Conservation (phyloP, 2,888 invertebrate species). For the Odontocolon sp. region DNA sequence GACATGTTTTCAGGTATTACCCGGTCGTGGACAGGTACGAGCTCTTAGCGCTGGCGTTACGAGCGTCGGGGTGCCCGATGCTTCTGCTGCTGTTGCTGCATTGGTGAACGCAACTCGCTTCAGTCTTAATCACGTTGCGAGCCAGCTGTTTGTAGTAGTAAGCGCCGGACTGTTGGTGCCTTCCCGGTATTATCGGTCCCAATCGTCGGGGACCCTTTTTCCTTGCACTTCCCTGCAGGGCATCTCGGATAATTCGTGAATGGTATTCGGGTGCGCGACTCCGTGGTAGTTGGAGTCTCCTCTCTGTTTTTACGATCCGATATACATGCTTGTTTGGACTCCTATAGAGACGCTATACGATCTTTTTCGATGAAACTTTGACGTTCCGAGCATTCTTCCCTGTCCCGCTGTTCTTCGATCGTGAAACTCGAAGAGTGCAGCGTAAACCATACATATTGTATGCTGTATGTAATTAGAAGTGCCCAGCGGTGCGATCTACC, state of each 20-base stretch:
- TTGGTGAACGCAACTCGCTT: conserved; percentile 43
- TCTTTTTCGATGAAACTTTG: not conserved
- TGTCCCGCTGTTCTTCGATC: no score
- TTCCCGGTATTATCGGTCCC: conserved; percentile 46
- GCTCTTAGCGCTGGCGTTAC: conserved; percentile 77
- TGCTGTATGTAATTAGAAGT: conserved; percentile 45
- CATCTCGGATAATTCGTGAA: conserved; percentile 20
- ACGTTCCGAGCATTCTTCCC: not conserved
- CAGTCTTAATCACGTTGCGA: conserved; percentile 61
- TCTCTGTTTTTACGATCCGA: conserved; percentile 18
- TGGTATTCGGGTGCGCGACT: conserved; percentile 16
- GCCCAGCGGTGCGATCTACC: conserved; percentile 56
- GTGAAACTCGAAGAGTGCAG: no score
- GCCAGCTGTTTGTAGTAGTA: not conserved
- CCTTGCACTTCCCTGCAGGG: not conserved
- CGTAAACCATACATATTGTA: no score
- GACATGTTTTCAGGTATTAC: conserved; percentile 80
- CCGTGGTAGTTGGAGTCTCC: not conserved
- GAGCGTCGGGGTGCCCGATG: conserved; percentile 65
- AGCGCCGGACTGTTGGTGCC: conserved; percentile 16
- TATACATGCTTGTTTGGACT: conserved; percentile 3
- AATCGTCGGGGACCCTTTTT: conserved; percentile 47
- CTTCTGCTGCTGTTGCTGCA: conserved; percentile 38
- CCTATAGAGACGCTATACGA: not conserved
- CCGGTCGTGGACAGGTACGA: conserved; percentile 78